A percentile compares a stretch with the other conserved stretches of the same genome.
These are phyloP conservation scores for Plebejus melissa DNA, from an alignment of 2,888 invertebrate genomes.

Conservation along the genomic window DNA sequence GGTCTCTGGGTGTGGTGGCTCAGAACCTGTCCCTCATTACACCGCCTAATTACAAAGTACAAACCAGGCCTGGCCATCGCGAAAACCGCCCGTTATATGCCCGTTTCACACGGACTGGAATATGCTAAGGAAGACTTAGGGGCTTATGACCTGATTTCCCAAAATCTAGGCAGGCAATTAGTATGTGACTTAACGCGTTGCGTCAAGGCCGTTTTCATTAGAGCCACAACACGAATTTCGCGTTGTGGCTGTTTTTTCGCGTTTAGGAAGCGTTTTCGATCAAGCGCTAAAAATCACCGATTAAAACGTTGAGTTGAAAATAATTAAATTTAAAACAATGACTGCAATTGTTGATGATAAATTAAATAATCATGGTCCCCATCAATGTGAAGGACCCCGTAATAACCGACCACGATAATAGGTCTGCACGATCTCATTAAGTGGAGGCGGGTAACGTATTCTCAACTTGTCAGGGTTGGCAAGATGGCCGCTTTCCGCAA, in stretches of 20 bases:
- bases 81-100: not conserved
- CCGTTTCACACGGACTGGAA: not conserved
- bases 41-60: conserved; percentile 1
- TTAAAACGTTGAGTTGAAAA: too few species aligned
- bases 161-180: too few species aligned
- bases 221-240: too few species aligned
- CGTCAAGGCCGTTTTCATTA: too few species aligned
- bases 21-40: conserved; percentile 12
- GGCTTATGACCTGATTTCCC: too few species aligned
- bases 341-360: not conserved
- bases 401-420: conserved; percentile 5
- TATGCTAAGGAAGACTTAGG: not conserved
- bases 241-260: too few species aligned
- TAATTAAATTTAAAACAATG: not conserved
- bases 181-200: too few species aligned
- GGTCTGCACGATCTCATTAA: not conserved
- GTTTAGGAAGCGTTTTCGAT: too few species aligned
- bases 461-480: conserved; percentile 3
- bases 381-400: not conserved
- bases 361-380: not conserved
- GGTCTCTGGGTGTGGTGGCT: not conserved
- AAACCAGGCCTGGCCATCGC: not conserved
- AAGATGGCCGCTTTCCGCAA: conserved; percentile 1
- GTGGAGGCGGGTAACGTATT: conserved; percentile 5
- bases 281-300: too few species aligned